phyloP scores from a whole-genome alignment of 2,113 vertebrate species.

The Ursus arctos region DNA sequence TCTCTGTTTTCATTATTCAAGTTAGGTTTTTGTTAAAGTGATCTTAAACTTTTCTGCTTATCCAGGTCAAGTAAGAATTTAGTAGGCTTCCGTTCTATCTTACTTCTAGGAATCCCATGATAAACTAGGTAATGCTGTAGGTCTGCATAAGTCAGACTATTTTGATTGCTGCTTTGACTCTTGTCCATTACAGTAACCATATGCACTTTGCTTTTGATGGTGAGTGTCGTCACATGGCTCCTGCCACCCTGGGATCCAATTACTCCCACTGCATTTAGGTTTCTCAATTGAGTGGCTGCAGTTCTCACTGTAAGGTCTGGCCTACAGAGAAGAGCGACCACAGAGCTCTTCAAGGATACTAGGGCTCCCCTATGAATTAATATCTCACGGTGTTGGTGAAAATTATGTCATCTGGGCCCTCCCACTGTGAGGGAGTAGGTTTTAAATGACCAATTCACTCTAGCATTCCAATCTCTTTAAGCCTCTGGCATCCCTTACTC shows the following conservation, averaged over 20 bases:
- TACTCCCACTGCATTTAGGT: not conserved
- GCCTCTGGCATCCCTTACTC: not conserved
- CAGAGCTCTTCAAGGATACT: not conserved
- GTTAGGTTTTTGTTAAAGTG: not conserved
- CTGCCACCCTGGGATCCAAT: not conserved
- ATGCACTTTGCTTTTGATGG: not conserved
- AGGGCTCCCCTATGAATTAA: not conserved
- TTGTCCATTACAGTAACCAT: not conserved
- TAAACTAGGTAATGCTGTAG: not conserved
- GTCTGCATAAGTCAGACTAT: not conserved
- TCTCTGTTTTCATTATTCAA: not conserved
- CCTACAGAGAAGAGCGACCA: not conserved
- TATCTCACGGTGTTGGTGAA: not conserved
- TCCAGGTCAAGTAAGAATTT: not conserved
- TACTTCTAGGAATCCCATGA: not conserved
- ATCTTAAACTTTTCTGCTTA: not conserved
- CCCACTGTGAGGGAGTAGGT: not conserved
- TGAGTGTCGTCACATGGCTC: not conserved
- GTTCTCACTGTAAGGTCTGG: not conserved
- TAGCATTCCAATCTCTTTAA: not conserved
- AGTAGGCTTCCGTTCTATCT: not conserved
- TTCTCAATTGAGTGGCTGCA: not conserved
- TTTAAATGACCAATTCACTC: not conserved
- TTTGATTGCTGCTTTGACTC: not conserved
- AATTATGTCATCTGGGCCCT: not conserved